Evolutionary conservation across 2,888 invertebrate genomes (phyloP).

Genomic region (Margaritifera margaritifera): DNA sequence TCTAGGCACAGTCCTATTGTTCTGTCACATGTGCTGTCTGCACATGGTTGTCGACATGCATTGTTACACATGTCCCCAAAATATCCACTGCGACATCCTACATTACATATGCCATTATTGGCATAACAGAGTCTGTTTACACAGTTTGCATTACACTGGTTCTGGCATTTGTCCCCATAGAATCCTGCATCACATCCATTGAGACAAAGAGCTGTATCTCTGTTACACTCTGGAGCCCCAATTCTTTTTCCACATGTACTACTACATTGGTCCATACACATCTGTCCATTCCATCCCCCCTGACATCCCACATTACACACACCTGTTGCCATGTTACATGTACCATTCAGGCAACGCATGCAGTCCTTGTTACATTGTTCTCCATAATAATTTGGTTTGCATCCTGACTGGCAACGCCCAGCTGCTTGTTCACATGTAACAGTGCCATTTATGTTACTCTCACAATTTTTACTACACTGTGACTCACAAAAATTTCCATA

Average conservation of each 20-base stretch:
- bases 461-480: constrained; percentile 17
- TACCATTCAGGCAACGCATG: too few species aligned
- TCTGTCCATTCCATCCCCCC: too few species aligned
- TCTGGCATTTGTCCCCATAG: constrained; percentile 22
- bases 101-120: constrained; percentile 18
- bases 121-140: constrained; percentile 18
- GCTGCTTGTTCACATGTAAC: too few species aligned
- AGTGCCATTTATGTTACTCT: too few species aligned
- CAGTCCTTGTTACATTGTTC: too few species aligned
- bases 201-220: constrained; percentile 18
- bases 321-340: too few species aligned
- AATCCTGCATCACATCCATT: constrained; percentile 29
- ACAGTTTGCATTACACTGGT: constrained; percentile 23
- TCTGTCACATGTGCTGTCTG: constrained; percentile 27
- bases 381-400: too few species aligned
- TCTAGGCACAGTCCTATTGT: constrained; percentile 24
- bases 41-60: constrained; percentile 26
- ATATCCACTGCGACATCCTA: constrained; percentile 14
- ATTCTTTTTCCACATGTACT: too few species aligned
- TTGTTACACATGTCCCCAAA: constrained; percentile 17
- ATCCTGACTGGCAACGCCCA: too few species aligned
- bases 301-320: too few species aligned
- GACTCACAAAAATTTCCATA: constrained; percentile 19
- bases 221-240: too few species aligned
- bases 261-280: too few species aligned